Conservation (phyloP, 2,113 vertebrate genomes). For the Saimiri boliviensis region DNA sequence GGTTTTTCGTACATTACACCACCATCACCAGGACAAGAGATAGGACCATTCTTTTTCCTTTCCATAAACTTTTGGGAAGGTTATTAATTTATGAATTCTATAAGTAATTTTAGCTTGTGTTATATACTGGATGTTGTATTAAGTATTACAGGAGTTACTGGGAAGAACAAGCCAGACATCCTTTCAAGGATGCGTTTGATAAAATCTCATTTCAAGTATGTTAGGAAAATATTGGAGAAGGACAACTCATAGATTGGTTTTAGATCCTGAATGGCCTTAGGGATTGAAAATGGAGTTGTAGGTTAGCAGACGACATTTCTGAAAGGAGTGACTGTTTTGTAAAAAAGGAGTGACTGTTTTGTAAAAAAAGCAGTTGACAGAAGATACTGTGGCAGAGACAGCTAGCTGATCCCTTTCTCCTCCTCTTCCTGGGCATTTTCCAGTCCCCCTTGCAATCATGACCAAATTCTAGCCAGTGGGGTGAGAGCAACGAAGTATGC, state of each 20-base stretch:
- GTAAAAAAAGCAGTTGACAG: not conserved
- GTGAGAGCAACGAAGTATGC: not conserved
- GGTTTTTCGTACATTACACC: not conserved
- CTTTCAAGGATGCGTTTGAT: conserved; percentile 11
- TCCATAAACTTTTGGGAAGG: not conserved
- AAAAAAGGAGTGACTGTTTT: conserved; percentile 20
- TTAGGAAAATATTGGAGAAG: conserved; percentile 19
- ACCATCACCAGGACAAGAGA: not conserved
- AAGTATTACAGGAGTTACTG: not conserved
- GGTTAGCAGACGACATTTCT: conserved; percentile 29
- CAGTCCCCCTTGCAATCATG: not conserved
- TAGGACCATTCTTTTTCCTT: not conserved
- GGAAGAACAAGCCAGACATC: not conserved
- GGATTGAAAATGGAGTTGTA: conserved; percentile 23
- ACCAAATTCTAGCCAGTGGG: not conserved
- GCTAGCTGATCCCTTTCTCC: not conserved
- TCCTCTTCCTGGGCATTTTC: conserved; percentile 28
- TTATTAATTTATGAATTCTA: not conserved
- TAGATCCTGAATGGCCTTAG: not conserved
- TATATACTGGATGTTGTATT: not conserved
- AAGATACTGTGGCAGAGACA: not conserved
- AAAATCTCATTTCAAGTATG: not conserved
- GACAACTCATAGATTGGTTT: not conserved
- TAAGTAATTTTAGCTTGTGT: not conserved
- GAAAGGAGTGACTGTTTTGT: conserved; percentile 13